Evolutionary conservation across 64 coral and sea anemone genomes (phyloP).

Genomic region (Trachythela sp.): DNA sequence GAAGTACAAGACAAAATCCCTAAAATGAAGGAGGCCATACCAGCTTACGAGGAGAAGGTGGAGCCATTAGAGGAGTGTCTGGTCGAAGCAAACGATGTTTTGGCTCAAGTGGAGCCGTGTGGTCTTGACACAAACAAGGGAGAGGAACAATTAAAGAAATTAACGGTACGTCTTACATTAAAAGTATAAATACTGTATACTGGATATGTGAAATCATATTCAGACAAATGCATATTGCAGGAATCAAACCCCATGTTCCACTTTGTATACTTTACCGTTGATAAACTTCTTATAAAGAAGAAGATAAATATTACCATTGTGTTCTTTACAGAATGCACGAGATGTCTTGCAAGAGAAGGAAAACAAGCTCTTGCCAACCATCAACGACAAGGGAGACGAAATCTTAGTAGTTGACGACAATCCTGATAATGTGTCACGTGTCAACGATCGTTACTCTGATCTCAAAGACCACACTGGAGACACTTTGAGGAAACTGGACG

Average conservation of each 20-base stretch:
- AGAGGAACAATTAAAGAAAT: neutral
- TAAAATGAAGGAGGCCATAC: neutral
- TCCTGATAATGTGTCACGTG: neutral
- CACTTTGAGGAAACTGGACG: neutral
- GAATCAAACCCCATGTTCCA: too few species aligned
- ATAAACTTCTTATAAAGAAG: too few species aligned
- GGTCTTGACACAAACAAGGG: neutral
- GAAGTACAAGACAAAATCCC: neutral
- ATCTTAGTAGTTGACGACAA: neutral
- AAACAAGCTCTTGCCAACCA: neutral
- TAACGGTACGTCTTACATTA: neutral
- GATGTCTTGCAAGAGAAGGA: neutral
- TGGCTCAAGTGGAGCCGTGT: neutral
- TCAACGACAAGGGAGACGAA: neutral
- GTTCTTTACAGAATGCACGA: neutral
- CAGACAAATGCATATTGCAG: too few species aligned
- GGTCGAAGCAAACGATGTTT: neutral
- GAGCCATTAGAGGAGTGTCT: neutral
- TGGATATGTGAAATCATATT: too few species aligned
- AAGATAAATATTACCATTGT: neutral
- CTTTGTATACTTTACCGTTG: too few species aligned
- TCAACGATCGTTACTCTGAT: slow-evolving; percentile 22
- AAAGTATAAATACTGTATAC: too few species aligned
- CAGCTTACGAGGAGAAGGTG: neutral
- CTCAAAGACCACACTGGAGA: slow-evolving; percentile 14